A percentile compares a stretch with the other conserved stretches of the same genome.
These are phyloP conservation scores for Callimorpha dominula DNA, from an alignment of 2,888 invertebrate genomes.

Conservation along the genomic window DNA sequence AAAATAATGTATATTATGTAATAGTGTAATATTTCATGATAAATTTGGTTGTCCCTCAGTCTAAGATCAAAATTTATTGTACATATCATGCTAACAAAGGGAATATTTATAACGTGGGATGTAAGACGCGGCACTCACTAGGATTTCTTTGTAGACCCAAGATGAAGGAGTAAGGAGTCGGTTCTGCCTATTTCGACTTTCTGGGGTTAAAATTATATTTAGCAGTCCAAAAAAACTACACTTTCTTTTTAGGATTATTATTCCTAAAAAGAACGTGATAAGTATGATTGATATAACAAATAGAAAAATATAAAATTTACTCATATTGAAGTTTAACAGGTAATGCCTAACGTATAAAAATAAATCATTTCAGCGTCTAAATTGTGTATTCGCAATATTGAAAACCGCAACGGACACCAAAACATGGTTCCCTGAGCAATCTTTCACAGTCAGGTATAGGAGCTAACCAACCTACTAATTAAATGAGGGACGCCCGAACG, in stretches of 20 bases:
- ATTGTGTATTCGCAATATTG: constrained; percentile 30
- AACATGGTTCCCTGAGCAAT: constrained; percentile 72
- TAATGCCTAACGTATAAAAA: neutral
- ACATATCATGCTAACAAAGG: neutral
- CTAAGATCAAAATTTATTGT: neutral
- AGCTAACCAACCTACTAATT: constrained; percentile 78
- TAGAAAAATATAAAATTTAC: too few relatives aligned
- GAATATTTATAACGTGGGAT: neutral
- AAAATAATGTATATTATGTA: neutral
- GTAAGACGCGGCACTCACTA: neutral
- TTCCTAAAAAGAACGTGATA: too few relatives aligned
- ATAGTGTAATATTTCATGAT: neutral
- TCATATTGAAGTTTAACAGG: neutral
- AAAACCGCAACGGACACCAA: constrained; percentile 40
- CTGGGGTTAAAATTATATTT: neutral
- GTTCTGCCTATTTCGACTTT: neutral
- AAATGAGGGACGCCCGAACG: constrained; percentile 70
- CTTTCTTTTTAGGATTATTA: too few relatives aligned
- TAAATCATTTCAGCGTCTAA: constrained; percentile 9
- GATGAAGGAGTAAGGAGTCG: neutral
- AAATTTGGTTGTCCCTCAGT: neutral
- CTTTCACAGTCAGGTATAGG: constrained; percentile 60
- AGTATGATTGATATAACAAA: too few relatives aligned
- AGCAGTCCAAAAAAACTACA: neutral
- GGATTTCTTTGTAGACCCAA: neutral